Evolutionary conservation across 2,113 vertebrate genomes (phyloP).

Genomic region (Ophiodon elongatus): DNA sequence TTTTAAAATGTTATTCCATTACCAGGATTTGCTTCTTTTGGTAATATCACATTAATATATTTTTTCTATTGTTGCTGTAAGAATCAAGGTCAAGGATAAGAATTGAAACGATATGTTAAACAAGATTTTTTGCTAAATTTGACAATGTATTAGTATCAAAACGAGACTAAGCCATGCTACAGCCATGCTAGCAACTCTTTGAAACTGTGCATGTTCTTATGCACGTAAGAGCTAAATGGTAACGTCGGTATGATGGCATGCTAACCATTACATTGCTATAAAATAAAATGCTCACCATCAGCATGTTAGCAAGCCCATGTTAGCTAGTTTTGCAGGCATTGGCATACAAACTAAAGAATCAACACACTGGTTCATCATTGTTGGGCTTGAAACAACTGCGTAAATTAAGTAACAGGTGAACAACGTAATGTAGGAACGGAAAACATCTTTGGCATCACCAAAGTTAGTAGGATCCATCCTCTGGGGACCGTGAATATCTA

Average conservation of each 20-base stretch:
- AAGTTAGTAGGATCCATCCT: not conserved
- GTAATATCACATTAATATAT: not conserved
- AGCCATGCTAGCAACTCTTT: not conserved
- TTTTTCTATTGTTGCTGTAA: too few species aligned
- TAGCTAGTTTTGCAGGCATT: not conserved
- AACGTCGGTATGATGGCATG: not conserved
- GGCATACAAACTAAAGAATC: not conserved
- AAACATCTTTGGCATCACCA: not conserved
- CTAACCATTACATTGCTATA: not conserved
- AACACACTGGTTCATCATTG: not conserved
- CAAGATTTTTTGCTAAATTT: too few species aligned
- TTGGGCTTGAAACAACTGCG: not conserved
- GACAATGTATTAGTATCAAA: too few species aligned
- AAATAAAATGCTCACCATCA: not conserved
- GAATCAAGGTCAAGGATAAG: too few species aligned
- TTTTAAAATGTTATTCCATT: too few species aligned
- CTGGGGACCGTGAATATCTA: not conserved
- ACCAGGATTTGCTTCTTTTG: not conserved
- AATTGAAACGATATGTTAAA: too few species aligned
- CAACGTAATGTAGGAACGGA: not conserved
- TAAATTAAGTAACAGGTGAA: not conserved
- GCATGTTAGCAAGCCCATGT: not conserved
- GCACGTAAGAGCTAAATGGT: not conserved
- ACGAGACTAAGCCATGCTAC: not conserved
- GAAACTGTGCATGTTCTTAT: not conserved